Base-by-base conservation (phyloP, 2,797 vertebrate genomes). In the Muscicapa comitata region DNA sequence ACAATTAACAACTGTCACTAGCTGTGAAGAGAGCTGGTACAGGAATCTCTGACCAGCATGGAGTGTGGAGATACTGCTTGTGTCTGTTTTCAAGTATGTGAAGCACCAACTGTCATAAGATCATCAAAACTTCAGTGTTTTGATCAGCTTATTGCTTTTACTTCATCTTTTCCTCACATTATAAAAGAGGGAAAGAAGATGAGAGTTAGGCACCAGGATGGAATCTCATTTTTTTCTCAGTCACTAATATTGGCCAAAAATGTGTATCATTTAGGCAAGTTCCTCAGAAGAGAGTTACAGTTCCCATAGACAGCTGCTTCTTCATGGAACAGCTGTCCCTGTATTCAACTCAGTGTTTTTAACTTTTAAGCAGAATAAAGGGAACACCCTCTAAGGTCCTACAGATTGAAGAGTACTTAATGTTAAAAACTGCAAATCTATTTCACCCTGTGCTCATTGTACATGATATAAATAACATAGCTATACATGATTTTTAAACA, bases 91-190 rank as follows among this genome's bases (percentile, higher is more conserved):
- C 97, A 97, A 96, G 96, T 97, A 97, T 87, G 85, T 89, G 95
- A 95, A 98, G 97, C 97, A 98, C 97, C 97, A 93, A 67, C 38
- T 96, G 71, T 91, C 81, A 75, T 88, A 94, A 95, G 96, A 86
- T 96, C 58, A 96, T 86, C 77, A 90, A 95, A 97, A 97, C 93
- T 18, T 74, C 1, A 62, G 54, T 70, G 86, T 83, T 88, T 86
- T 92, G 57, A 95, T 93, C 84, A 94, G 59, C 86, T 61, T 96
- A 90, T 91, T 95, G 94, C 94, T 98, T 94, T 95, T 79, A 86
- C 79, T 94, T 97, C 63, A 88, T 91, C 66, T 92, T 21, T 54
- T 74, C 78, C 88, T 84, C 72, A 70, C n/a, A 31, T 40, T 15
- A 23, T 54, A 65, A 55, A 83, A 65, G 74, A 90, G 47, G 70